Conservation (phyloP, 1,140 invertebrate species). For the Brachionus rubens region DNA sequence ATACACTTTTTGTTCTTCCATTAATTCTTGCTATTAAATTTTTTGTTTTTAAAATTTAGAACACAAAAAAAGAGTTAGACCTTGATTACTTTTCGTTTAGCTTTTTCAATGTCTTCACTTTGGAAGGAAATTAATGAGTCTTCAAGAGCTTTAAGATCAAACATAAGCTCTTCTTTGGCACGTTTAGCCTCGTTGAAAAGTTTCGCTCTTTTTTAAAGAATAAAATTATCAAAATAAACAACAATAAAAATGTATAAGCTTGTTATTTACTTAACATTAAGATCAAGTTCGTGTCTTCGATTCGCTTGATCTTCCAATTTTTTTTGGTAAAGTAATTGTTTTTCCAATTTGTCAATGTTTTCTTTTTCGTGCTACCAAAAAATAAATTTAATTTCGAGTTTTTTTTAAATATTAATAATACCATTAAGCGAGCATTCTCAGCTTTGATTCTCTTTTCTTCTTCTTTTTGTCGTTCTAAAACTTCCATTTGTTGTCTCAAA, state of each 20-base stretch:
- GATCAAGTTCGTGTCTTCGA: constrained; percentile 31
- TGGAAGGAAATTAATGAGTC: constrained; percentile 35
- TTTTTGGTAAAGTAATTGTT: constrained; percentile 26
- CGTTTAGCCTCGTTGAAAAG: constrained; percentile 13
- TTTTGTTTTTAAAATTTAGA: neutral
- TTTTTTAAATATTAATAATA: neutral
- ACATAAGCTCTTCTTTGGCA: constrained; percentile 40
- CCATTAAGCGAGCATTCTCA: constrained; percentile 33
- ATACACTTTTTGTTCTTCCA: constrained; percentile 24
- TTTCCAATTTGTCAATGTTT: constrained; percentile 41
- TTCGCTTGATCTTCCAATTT: constrained; percentile 38
- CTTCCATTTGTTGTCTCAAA: constrained; percentile 32
- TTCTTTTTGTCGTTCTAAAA: constrained; percentile 40
- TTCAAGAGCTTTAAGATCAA: constrained; percentile 42
- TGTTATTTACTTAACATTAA: constrained; percentile 25
- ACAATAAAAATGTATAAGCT: too few relatives aligned
- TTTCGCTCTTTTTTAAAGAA: constrained; percentile 25
- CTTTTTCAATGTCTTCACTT: constrained; percentile 31
- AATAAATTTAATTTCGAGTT: neutral
- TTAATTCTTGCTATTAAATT: constrained; percentile 30
- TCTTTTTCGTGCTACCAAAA: constrained; percentile 21
- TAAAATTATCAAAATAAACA: constrained; percentile 9
- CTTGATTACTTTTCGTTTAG: constrained; percentile 31
- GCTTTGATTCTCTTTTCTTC: constrained; percentile 33
- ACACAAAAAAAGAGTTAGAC: too few relatives aligned